Evolutionary conservation across 2,113 vertebrate species (phyloP).

Genomic region (Syngnathoides biaculeatus): DNA sequence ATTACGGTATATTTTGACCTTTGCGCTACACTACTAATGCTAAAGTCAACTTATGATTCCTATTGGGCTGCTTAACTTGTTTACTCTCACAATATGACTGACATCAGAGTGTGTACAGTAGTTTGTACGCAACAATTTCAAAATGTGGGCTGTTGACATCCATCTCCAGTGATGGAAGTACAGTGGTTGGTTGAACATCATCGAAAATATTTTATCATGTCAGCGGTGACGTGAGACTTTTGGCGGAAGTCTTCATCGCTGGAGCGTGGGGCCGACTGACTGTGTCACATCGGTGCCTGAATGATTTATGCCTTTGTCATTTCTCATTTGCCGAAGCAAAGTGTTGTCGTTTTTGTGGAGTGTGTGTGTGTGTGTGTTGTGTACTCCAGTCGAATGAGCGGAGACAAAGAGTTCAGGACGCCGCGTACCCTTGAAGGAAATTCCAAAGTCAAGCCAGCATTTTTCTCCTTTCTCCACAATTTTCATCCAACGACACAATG

Average conservation of each 20-base stretch:
- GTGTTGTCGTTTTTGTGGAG: slow-evolving; percentile 59
- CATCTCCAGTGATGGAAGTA: not conserved
- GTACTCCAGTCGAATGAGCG: slow-evolving; percentile 50
- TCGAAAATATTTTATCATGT: slow-evolving; percentile 28
- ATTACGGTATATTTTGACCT: no score
- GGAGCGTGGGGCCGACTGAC: slow-evolving; percentile 44
- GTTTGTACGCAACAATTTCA: not conserved
- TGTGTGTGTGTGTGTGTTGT: slow-evolving; percentile 61
- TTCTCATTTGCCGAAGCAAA: slow-evolving; percentile 76
- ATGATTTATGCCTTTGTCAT: slow-evolving; percentile 78
- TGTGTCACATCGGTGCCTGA: slow-evolving; percentile 61
- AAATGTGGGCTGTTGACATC: not conserved
- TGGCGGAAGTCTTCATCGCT: slow-evolving; percentile 51
- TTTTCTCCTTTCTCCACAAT: slow-evolving; percentile 6
- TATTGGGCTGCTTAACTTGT: not conserved
- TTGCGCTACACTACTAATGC: no score
- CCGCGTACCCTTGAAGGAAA: slow-evolving; percentile 62
- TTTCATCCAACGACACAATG: not conserved
- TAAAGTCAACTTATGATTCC: no score
- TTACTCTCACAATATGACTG: not conserved
- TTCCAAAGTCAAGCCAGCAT: slow-evolving; percentile 51
- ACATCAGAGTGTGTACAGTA: not conserved
- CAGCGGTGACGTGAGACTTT: slow-evolving; percentile 22
- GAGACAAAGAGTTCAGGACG: slow-evolving; percentile 49
- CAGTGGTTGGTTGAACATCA: slow-evolving; percentile 8